Conservation (phyloP, 2,797 vertebrate genomes). For the Tamandua tetradactyla region DNA sequence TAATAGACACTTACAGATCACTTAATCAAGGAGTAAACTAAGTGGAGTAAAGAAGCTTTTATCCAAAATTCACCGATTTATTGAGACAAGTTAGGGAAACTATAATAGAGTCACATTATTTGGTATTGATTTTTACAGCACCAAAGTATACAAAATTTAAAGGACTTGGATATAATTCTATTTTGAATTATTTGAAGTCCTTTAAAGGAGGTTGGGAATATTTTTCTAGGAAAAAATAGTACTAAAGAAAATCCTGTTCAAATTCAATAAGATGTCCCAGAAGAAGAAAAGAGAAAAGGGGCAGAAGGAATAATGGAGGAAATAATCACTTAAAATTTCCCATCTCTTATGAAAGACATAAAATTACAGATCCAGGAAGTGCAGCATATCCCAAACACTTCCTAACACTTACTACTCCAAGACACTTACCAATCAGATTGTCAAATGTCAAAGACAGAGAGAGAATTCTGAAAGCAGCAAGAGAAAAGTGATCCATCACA, state of each 20-base stretch:
- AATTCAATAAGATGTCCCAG: neutral
- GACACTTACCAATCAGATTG: no score
- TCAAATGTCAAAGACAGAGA: no score
- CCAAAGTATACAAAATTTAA: conserved; percentile 35
- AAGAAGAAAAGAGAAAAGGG: no score
- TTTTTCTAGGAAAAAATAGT: neutral
- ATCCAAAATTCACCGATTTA: conserved; percentile 51
- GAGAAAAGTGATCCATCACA: no score
- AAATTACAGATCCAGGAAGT: no score
- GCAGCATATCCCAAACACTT: no score
- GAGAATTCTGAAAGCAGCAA: no score
- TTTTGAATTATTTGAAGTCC: conserved; percentile 49
- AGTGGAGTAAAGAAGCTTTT: conserved; percentile 36
- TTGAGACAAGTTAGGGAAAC: conserved; percentile 51
- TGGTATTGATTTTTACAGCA: neutral
- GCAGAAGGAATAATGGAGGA: no score
- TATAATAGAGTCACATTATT: conserved; percentile 30
- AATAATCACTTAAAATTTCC: no score
- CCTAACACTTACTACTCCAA: no score
- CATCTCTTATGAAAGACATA: no score
- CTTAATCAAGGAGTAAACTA: conserved; percentile 19
- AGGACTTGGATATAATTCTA: neutral
- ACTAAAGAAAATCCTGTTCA: conserved; percentile 22
- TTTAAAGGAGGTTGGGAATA: conserved; percentile 26
- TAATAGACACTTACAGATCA: conserved; percentile 47